A percentile compares a stretch with the other conserved stretches of the same genome.
phyloP scores from a whole-genome alignment of 2,113 vertebrate species.

The Hippocampus barbouri region DNA sequence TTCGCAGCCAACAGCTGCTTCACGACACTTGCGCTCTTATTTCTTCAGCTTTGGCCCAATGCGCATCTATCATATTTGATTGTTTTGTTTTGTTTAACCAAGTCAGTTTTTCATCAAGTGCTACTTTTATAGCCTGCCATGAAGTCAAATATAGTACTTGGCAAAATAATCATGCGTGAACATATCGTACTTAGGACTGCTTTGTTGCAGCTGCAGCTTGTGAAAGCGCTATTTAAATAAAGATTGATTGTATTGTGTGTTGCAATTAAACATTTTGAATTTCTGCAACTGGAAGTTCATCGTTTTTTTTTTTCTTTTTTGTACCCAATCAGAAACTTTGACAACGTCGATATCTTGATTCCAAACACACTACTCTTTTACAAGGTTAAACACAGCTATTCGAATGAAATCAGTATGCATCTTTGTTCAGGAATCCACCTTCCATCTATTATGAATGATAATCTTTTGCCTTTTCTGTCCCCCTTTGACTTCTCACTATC shows the following conservation, averaged over 20 bases:
- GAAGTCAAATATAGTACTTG: not conserved
- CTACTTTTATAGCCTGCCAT: not conserved
- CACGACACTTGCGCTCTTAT: constrained; percentile 16
- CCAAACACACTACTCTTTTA: not conserved
- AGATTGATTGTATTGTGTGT: too few relatives aligned
- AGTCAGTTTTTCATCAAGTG: constrained; percentile 11
- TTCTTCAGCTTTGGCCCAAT: constrained; percentile 19
- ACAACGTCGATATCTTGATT: not conserved
- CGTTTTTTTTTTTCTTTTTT: not conserved
- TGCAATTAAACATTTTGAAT: not conserved
- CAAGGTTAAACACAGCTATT: not conserved
- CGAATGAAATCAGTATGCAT: not conserved
- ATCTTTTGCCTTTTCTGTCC: constrained; percentile 9
- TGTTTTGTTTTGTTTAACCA: constrained; percentile 28
- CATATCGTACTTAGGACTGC: not conserved
- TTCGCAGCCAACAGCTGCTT: constrained; percentile 21
- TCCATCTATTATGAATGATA: not conserved
- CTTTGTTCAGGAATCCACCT: not conserved
- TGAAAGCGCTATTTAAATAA: too few relatives aligned
- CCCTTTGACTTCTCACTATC: constrained; percentile 10
- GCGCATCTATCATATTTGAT: constrained; percentile 13
- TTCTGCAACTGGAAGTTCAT: too few relatives aligned
- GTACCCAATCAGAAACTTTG: not conserved
- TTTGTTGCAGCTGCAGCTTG: too few relatives aligned
- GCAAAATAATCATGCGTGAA: not conserved